Evolutionary conservation across 2,113 vertebrate genomes (phyloP).

Genomic region (Petrocephalus microphthalmus): DNA sequence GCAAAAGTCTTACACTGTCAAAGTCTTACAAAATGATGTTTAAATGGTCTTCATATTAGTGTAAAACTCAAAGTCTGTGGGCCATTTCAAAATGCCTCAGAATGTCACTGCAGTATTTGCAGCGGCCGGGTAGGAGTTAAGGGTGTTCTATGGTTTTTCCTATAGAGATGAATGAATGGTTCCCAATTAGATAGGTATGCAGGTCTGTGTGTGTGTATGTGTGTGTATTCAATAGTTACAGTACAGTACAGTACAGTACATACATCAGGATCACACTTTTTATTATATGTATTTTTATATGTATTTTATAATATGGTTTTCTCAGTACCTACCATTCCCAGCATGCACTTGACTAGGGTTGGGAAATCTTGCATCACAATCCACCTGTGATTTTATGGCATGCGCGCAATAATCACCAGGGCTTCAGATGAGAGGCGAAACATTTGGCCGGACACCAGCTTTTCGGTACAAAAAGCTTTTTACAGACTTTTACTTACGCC

Average conservation of each 20-base stretch:
- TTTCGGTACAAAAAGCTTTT: too few species aligned
- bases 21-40: not conserved
- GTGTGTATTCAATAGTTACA: not conserved
- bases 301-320: not conserved
- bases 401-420: too few species aligned
- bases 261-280: not conserved
- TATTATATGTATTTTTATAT: not conserved
- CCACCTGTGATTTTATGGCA: too few species aligned
- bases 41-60: not conserved
- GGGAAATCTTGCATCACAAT: too few species aligned
- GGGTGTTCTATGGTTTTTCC: too few species aligned
- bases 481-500: too few species aligned
- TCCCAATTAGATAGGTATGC: not conserved
- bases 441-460: too few species aligned
- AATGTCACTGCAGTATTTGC: not conserved
- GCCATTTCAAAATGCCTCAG: not conserved
- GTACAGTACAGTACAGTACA: not conserved
- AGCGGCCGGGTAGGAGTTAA: not conserved
- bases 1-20: not conserved
- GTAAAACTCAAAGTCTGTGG: not conserved
- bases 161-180: too few species aligned
- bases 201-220: not conserved
- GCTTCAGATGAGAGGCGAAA: too few species aligned
- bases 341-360: conserved; percentile 62
- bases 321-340: conserved; percentile 57